Conservation (phyloP, 2,113 vertebrate species). For the Phyllopteryx taeniolatus region DNA sequence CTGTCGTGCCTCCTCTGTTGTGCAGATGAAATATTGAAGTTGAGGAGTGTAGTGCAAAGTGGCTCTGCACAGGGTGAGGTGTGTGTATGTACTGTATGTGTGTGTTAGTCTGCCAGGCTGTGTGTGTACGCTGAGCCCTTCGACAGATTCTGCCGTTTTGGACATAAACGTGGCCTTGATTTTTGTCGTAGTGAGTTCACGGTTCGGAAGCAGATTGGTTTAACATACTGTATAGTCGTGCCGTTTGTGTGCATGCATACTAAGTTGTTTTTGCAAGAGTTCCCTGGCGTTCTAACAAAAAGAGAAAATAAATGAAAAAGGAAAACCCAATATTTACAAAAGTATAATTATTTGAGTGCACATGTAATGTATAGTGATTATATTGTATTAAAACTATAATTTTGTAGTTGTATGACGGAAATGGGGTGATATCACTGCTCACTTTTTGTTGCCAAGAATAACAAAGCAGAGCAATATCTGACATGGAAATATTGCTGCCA, state of each 20-base stretch:
- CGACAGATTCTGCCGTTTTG: slow-evolving; percentile 19
- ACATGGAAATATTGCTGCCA: slow-evolving; percentile 45
- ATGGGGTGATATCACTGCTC: slow-evolving; percentile 42
- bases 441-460: slow-evolving; percentile 52
- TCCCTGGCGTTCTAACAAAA: slow-evolving; percentile 36
- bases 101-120: slow-evolving; percentile 4
- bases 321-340: slow-evolving; percentile 28
- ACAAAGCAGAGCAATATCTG: slow-evolving; percentile 47
- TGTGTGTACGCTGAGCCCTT: slow-evolving; percentile 2
- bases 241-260: neutral
- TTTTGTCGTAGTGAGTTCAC: slow-evolving; percentile 20
- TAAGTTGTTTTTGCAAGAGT: slow-evolving; percentile 16
- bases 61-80: slow-evolving; percentile 58
- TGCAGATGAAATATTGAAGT: slow-evolving; percentile 76
- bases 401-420: slow-evolving; percentile 28
- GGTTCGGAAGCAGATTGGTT: slow-evolving; percentile 42
- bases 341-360: slow-evolving; percentile 34
- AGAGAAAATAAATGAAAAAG: neutral
- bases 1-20: slow-evolving; percentile 65
- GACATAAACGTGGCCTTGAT: slow-evolving; percentile 24
- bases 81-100: slow-evolving; percentile 5
- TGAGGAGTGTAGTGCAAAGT: slow-evolving; percentile 68
- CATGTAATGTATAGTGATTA: slow-evolving; percentile 54
- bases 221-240: slow-evolving; percentile 1
- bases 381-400: slow-evolving; percentile 49